These are phyloP conservation scores for Chelidonichthys spinosus DNA, from an alignment of 2,797 vertebrate species.

Conservation along the genomic window DNA sequence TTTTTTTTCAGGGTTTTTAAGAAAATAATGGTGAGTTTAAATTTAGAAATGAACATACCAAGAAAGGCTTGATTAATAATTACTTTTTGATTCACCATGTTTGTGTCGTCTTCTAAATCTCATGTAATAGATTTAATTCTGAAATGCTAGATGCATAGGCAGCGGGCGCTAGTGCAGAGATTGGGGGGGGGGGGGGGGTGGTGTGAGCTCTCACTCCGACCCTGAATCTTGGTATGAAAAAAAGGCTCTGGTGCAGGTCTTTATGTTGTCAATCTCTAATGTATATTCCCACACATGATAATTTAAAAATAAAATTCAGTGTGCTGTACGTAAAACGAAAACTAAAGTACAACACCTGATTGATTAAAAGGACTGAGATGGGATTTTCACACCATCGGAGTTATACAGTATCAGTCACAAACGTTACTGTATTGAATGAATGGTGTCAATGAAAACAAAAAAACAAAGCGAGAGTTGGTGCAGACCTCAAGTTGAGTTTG, in stretches of 20 bases:
- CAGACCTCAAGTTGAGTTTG: not conserved
- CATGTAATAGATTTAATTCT: not conserved
- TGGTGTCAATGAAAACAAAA: not conserved
- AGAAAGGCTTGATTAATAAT: not conserved
- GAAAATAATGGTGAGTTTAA: not conserved
- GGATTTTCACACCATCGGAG: too few relatives aligned
- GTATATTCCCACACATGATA: too few relatives aligned
- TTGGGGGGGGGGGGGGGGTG: not conserved
- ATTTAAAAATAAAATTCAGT: not conserved
- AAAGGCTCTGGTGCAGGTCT: not conserved
- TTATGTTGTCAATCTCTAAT: not conserved
- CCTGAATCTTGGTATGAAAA: not conserved
- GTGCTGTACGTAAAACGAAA: not conserved
- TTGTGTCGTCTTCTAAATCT: not conserved
- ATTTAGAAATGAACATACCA: not conserved
- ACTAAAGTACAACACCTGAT: not conserved
- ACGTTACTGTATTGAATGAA: too few relatives aligned
- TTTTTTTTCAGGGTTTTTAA: not conserved
- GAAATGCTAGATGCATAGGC: not conserved
- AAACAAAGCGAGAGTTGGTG: not conserved
- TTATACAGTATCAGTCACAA: too few relatives aligned
- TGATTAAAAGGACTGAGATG: not conserved
- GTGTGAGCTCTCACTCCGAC: slow-evolving; percentile 27
- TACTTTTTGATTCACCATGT: too few relatives aligned
- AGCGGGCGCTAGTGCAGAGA: too few relatives aligned